Base-by-base conservation (phyloP, 2,113 vertebrate genomes). In the Solea solea region DNA sequence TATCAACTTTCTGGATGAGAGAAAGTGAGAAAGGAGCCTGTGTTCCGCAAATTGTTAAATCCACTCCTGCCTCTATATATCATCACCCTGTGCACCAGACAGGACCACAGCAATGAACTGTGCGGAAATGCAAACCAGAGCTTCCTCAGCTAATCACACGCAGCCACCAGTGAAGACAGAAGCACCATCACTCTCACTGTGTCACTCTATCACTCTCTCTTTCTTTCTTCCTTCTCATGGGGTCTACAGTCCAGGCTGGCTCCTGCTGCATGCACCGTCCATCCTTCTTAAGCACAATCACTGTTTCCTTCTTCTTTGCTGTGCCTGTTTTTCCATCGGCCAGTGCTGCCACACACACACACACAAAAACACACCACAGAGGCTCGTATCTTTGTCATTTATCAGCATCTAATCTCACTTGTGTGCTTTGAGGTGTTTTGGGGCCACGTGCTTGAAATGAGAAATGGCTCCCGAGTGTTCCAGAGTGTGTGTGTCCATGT, bases 361-460 rank as follows among this genome's bases (percentile, higher is more conserved):
- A 59, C 55, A 77, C 57, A 58, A 16, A 62, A 55, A 63, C 40
- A 74, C 54, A 50, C 62, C 57, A 39, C 41, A 45, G 46, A 61
- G 25, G 11, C 69, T 64, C 70, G 44, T 61, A 34, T 59, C 73
- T 56, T 21, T 70, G 61, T 48, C 69, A 84, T 89, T 86, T 27
- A 76, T 90, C 90, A 84, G 76, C 9, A 0, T 16, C 60, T 89
- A 88, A 89, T 89, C 74, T 89, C 54, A 49, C 44, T 51, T 64
- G 81, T 85, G 78, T 74, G 69, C 62, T 83, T 74, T 71, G 1
- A 91, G 84, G 86, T 87, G 89, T 90, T 84, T 78, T 66, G 82
- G 73, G 75, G 78, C 84, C 89, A 79, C 72, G 69, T 71, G 85
- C 55, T 72, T 69, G 50, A 63, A 79, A 84, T 86, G 87, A 89